Evolutionary conservation across 2,888 invertebrate genomes (phyloP).

Genomic region (Acrocyrtus sp.): DNA sequence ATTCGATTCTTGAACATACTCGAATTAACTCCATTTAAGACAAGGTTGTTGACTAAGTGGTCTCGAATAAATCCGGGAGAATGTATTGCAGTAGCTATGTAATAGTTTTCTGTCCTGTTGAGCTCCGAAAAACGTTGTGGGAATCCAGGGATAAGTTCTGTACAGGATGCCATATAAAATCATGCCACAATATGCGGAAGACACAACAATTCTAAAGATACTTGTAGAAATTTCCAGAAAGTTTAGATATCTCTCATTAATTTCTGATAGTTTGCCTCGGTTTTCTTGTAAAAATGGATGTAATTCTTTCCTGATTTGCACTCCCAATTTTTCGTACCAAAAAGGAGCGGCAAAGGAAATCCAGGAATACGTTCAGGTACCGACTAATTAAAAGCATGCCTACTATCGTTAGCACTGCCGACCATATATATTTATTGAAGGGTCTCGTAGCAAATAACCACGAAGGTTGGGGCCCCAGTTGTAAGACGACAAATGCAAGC

Average conservation of each 20-base stretch:
- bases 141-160: conserved; percentile 20
- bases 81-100: conserved; percentile 11
- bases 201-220: conserved; percentile 11
- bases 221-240: not conserved
- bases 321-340: too few species aligned
- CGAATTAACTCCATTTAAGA: conserved; percentile 1
- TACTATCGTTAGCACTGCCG: too few species aligned
- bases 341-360: too few species aligned
- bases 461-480: not conserved
- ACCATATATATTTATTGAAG: conserved; percentile 17
- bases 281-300: too few species aligned
- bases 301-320: too few species aligned
- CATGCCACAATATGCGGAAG: conserved; percentile 34
- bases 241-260: not conserved
- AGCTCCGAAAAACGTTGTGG: conserved; percentile 25
- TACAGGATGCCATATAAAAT: conserved; percentile 27
- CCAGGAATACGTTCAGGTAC: too few species aligned
- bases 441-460: conserved; percentile 25
- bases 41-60: not conserved
- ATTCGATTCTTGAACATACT: conserved; percentile 6
- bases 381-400: too few species aligned
- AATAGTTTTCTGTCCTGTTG: conserved; percentile 28
- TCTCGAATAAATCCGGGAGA: conserved; percentile 1
- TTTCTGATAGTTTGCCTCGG: not conserved
- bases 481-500: conserved; percentile 26